A percentile compares a stretch with the other conserved stretches of the same genome.
Conservation (phyloP, 64 coral and sea anemone species). For the Actinia tenebrosa region DNA sequence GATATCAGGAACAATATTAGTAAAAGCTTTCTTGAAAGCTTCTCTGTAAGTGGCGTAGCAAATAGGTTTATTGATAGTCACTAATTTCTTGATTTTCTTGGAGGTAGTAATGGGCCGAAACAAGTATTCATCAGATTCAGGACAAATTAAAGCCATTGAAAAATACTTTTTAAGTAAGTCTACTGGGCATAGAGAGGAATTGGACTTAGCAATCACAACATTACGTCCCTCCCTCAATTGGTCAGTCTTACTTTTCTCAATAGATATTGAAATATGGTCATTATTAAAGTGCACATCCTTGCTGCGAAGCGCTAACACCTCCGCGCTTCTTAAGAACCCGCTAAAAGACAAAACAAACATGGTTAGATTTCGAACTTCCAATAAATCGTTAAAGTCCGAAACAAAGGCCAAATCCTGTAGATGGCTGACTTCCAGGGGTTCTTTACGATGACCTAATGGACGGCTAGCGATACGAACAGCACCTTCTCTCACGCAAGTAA, state of each 20-base stretch:
- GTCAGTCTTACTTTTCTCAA: conserved; percentile 41
- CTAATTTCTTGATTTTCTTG: background rate
- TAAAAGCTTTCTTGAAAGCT: conserved; percentile 41
- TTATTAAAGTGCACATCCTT: conserved; percentile 32
- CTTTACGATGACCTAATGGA: conserved; percentile 18
- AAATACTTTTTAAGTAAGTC: conserved; percentile 5
- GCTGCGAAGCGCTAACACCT: conserved; percentile 12
- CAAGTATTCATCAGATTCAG: background rate
- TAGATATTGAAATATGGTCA: conserved; percentile 20
- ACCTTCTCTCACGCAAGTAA: conserved; percentile 6
- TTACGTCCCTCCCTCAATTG: conserved; percentile 37
- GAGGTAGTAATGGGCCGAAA: conserved; percentile 16
- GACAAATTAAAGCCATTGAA: background rate
- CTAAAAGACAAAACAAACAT: conserved; percentile 42
- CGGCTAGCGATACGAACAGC: conserved; percentile 1
- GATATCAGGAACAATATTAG: conserved; percentile 27
- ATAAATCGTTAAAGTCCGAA: conserved; percentile 11
- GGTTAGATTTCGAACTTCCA: conserved; percentile 5
- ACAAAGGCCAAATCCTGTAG: conserved; percentile 12
- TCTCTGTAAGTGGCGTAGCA: conserved; percentile 30
- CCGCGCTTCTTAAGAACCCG: conserved; percentile 39
- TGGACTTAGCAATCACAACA: background rate
- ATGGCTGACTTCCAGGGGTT: conserved; percentile 20
- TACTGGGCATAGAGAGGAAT: background rate
- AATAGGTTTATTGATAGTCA: conserved; percentile 26